phyloP scores from a whole-genome alignment of 2,113 vertebrate species.

The Thamnophis sirtalis region DNA sequence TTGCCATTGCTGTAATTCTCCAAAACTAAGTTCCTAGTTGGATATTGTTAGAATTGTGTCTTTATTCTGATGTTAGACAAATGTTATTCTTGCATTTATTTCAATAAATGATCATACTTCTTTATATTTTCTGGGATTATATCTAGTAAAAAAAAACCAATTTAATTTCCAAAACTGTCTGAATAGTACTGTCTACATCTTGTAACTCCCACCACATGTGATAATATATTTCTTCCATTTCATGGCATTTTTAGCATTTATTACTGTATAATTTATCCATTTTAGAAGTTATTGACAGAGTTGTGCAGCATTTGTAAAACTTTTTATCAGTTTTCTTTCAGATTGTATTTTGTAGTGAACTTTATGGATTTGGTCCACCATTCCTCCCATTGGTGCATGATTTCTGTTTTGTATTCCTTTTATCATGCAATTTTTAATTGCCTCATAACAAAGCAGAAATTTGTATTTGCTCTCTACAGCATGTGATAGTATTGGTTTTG shows the following conservation, averaged over 20 bases:
- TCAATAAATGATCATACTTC: neutral
- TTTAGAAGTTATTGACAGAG: neutral
- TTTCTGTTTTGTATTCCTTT: neutral
- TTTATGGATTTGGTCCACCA: neutral
- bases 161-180: neutral
- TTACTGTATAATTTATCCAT: neutral
- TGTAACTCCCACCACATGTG: neutral
- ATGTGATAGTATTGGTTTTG: neutral
- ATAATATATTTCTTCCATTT: neutral
- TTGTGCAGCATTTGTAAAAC: neutral
- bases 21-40: neutral
- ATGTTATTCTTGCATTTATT: neutral
- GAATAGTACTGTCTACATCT: neutral
- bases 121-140: neutral
- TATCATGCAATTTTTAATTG: neutral
- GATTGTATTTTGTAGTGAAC: neutral
- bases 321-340: neutral
- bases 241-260: neutral
- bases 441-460: neutral
- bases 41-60: neutral
- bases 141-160: neutral
- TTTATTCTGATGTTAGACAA: neutral
- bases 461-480: neutral
- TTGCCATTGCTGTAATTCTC: neutral
- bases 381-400: neutral